These are phyloP conservation scores for Charanyca ferruginea DNA, from an alignment of 2,888 invertebrate genomes.

Conservation along the genomic window DNA sequence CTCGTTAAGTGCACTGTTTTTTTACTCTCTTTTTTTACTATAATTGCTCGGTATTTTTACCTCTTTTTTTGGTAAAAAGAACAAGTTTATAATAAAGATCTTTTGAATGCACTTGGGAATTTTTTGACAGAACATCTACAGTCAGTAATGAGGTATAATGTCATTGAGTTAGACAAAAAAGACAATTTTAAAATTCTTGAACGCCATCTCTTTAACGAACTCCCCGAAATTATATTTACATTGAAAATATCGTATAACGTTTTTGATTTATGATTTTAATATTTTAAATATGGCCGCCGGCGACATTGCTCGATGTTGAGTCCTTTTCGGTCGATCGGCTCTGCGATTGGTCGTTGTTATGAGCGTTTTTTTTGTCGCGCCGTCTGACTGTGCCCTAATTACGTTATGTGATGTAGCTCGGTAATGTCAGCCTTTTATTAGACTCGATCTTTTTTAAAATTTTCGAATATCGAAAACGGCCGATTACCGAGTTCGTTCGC, in stretches of 20 bases:
- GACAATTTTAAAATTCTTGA: slow-evolving; percentile 61
- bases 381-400: slow-evolving; percentile 83
- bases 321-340: slow-evolving; percentile 79
- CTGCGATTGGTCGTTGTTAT: slow-evolving; percentile 82
- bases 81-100: slow-evolving; percentile 64
- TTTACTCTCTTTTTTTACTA: slow-evolving; percentile 73
- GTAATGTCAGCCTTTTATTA: slow-evolving; percentile 74
- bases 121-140: slow-evolving; percentile 63
- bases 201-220: slow-evolving; percentile 72
- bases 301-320: slow-evolving; percentile 75
- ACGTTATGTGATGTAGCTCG: slow-evolving; percentile 78
- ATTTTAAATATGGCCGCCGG: slow-evolving; percentile 88
- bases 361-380: slow-evolving; percentile 75
- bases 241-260: slow-evolving; percentile 85
- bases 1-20: slow-evolving; percentile 83
- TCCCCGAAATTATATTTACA: slow-evolving; percentile 79
- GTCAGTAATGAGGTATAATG: slow-evolving; percentile 69
- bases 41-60: slow-evolving; percentile 75
- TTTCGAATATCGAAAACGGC: slow-evolving; percentile 68
- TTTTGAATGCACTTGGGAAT: slow-evolving; percentile 59
- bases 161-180: slow-evolving; percentile 70
- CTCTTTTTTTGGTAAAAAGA: slow-evolving; percentile 53
- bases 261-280: slow-evolving; percentile 89
- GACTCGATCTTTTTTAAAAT: slow-evolving; percentile 70
- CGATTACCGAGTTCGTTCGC: slow-evolving; percentile 62